Evolutionary conservation across 2,797 vertebrate genomes (phyloP).

Genomic region (Echeneis naucrates): DNA sequence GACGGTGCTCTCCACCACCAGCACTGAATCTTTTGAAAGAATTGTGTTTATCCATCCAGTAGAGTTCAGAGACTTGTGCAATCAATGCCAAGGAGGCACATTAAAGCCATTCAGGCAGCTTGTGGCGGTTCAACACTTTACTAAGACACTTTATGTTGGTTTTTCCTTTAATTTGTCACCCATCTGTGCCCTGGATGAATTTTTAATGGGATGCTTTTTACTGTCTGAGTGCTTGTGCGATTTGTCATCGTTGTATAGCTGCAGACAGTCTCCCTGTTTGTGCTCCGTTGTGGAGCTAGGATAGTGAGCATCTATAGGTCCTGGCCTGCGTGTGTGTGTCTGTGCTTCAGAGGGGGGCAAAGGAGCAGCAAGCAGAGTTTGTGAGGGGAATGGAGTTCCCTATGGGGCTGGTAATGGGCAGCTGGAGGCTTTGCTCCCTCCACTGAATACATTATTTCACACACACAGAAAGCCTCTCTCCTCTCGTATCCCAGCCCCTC

Average conservation of each 20-base stretch:
- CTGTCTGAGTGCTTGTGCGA: slow-evolving; percentile 81
- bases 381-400: slow-evolving; percentile 48
- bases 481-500: slow-evolving; percentile 40
- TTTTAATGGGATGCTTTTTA: slow-evolving; percentile 87
- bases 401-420: slow-evolving; percentile 59
- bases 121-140: neutral
- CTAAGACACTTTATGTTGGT: neutral
- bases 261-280: slow-evolving; percentile 59
- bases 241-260: slow-evolving; percentile 81
- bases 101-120: neutral
- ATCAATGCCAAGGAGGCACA: neutral
- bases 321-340: slow-evolving; percentile 40
- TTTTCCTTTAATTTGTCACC: neutral
- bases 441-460: slow-evolving; percentile 70
- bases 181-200: slow-evolving; percentile 74
- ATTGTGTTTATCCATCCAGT: neutral
- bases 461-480: slow-evolving; percentile 68
- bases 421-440: slow-evolving; percentile 72
- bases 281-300: slow-evolving; percentile 30
- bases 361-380: slow-evolving; percentile 50
- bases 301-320: slow-evolving; percentile 62
- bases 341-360: slow-evolving; percentile 10
- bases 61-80: neutral
- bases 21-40: neutral
- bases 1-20: neutral